Evolutionary conservation across 2,888 invertebrate species (phyloP), one percentile per base, ranked within the genome.

Genomic region (Spisula solida): DNA sequence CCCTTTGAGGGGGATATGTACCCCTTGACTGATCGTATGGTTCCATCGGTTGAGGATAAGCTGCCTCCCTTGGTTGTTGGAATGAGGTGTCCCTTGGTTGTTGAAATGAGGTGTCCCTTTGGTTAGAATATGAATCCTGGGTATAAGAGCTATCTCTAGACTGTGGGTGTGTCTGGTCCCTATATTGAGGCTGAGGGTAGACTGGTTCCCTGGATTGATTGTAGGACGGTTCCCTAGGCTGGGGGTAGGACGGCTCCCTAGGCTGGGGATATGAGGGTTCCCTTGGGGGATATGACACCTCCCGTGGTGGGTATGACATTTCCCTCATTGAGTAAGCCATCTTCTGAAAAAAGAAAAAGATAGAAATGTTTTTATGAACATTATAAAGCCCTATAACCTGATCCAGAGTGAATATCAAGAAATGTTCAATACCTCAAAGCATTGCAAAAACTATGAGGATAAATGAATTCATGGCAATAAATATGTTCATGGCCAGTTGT

Each of bases 111-210:
- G n/a, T 34, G 6, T 85, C 56, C 31, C 80, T n/a, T 12, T 56
- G 60, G 14, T 56, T 79, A n/a, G 55, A 41, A 31, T 75, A 75
- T 16, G 75, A 75, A 31, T 75, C 75, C 34, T 75, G 75, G 12
- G 75, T 34, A 31, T 75, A 75, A 4, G 75, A 75, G 75, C 31
- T 18, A 2, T 75, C 75, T 34, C 75, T 75, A 34, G 75, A 75
- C 70, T 90, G 92, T 70, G 92, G 89, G 56, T 91, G 83, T 16
- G 92, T 89, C 56, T 70, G 84, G 51, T 92, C 92, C 31, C 87
- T 90, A 48, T 89, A 78, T 18, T 89, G 89, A 56, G 86, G 84
- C 18, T 88, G 85, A 25, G 86, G 86, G 20, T 91, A 92, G 41
- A 8, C 41, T 60, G 82, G 82, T 66, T 78, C 90, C 5, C 90